Percentiles rank a stretch among this genome's conserved stretches.
These are phyloP conservation scores for Cotesia glomerata DNA, from an alignment of 1,140 invertebrate genomes.

Conservation along the genomic window DNA sequence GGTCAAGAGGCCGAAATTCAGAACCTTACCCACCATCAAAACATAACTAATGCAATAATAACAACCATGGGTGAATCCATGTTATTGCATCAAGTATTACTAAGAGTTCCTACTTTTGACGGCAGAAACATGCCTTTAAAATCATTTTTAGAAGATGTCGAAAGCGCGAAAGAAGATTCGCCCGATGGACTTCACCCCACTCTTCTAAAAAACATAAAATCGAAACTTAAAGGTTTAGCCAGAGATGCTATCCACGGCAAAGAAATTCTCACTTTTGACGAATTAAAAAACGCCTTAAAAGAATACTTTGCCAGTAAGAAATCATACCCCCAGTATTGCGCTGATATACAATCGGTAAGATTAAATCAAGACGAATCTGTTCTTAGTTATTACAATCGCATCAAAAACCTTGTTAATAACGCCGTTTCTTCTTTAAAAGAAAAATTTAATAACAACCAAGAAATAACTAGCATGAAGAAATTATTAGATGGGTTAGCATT, in stretches of 20 bases:
- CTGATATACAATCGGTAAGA: conserved; percentile 16
- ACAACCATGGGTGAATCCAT: conserved; percentile 15
- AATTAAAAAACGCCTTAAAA: conserved; percentile 6
- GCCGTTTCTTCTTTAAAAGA: conserved; percentile 2
- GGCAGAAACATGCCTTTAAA: conserved; percentile 23
- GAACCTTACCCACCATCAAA: conserved; percentile 10
- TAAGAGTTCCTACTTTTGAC: conserved; percentile 2
- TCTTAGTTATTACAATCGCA: conserved; percentile 3
- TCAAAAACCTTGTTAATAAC: conserved; percentile 2
- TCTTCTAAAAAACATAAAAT: conserved; percentile 1
- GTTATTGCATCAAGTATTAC: conserved; percentile 11
- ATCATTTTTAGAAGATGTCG: conserved; percentile 22
- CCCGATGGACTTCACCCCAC: not conserved
- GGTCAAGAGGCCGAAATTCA: not conserved
- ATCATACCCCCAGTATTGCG: conserved; percentile 4
- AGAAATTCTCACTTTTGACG: not conserved
- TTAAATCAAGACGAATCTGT: conserved; percentile 6
- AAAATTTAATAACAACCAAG: not conserved
- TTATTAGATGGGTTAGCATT: not conserved
- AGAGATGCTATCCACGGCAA: conserved; percentile 16
- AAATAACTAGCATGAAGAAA: not conserved
- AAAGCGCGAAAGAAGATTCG: not conserved
- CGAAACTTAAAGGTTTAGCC: conserved; percentile 16
- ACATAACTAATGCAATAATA: conserved; percentile 16
- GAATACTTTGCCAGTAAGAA: conserved; percentile 2